Conservation (phyloP, 1,140 invertebrate genomes). For the Cyphomyrmex costatus region DNA sequence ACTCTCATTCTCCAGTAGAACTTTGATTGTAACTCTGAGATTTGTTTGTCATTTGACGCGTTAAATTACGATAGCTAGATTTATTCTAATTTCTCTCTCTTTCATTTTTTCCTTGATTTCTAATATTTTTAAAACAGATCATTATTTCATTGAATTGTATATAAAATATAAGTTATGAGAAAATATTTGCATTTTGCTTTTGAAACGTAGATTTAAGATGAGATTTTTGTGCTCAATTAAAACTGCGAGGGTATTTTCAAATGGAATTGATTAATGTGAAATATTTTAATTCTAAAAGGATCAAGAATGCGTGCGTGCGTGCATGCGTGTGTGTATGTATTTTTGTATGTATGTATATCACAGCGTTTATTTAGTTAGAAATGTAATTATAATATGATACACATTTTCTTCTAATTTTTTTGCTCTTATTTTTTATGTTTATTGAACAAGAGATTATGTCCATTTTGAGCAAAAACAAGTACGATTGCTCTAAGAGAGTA, state of each 20-base stretch:
- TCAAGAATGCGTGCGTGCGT: background rate
- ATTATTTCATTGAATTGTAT: background rate
- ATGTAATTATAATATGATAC: background rate
- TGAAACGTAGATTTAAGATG: background rate
- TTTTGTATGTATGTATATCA: background rate
- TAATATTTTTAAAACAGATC: background rate
- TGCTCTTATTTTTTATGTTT: background rate
- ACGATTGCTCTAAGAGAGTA: background rate
- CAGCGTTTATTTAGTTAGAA: conserved; percentile 4
- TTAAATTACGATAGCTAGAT: background rate
- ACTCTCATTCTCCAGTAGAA: background rate
- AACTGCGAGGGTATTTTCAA: background rate
- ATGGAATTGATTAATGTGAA: background rate
- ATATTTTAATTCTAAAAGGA: conserved; percentile 18
- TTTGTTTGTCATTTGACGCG: conserved; percentile 1
- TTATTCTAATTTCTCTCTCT: background rate
- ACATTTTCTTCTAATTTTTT: conserved; percentile 2
- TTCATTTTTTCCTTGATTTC: background rate
- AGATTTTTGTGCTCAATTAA: conserved; percentile 6
- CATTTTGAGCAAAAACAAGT: background rate
- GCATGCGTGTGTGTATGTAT: too few species aligned
- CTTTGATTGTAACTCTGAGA: background rate
- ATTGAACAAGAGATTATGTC: background rate
- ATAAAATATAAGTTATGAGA: conserved; percentile 27
- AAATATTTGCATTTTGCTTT: background rate